Evolutionary conservation across 2,113 vertebrate genomes (phyloP).

Genomic region (Phaethon lepturus): DNA sequence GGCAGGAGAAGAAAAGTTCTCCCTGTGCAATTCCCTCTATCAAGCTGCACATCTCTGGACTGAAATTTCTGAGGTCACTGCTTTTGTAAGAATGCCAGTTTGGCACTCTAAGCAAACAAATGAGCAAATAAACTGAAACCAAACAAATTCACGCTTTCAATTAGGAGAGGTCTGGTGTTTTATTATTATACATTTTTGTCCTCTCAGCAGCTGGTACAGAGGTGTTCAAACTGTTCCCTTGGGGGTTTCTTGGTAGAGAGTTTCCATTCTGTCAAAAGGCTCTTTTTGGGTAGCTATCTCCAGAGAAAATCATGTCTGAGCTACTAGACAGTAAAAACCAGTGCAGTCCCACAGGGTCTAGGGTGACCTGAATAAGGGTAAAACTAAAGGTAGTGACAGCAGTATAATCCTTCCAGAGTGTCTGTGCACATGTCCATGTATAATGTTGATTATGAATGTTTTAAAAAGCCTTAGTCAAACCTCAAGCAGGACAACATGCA

Average conservation of each 20-base stretch:
- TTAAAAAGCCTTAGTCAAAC: not conserved
- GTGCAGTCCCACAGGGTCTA: not conserved
- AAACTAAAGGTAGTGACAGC: not conserved
- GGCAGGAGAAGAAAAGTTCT: not conserved
- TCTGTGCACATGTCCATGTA: not conserved
- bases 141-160: not conserved
- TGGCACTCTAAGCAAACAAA: not conserved
- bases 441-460: not conserved
- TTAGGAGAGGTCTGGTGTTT: not conserved
- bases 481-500: not conserved
- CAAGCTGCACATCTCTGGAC: not conserved
- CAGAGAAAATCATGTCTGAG: not conserved
- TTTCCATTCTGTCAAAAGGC: not conserved
- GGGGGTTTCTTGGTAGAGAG: not conserved
- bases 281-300: not conserved
- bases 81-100: not conserved
- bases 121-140: not conserved
- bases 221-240: not conserved
- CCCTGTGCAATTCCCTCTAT: not conserved
- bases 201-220: not conserved
- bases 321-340: constrained; percentile 2
- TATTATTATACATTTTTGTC: not conserved
- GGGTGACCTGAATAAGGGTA: not conserved
- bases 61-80: not conserved
- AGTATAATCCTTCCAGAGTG: not conserved